Conservation (phyloP, 2,797 vertebrate species). For the Sebastolobus altivelis region DNA sequence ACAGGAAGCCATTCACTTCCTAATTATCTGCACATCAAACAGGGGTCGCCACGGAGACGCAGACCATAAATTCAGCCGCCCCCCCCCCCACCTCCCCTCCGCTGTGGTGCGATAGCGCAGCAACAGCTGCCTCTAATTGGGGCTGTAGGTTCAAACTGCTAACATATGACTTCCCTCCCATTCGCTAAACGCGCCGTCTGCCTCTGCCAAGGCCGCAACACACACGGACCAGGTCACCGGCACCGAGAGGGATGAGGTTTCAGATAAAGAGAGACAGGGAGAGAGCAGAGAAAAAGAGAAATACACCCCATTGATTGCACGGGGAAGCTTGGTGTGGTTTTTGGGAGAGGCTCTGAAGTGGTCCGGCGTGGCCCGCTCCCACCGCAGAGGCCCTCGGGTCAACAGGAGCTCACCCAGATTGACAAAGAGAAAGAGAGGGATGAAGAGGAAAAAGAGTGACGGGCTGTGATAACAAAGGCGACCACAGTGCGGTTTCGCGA, state of each 20-base stretch:
- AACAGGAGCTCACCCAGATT: constrained; percentile 74
- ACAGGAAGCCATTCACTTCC: constrained; percentile 93
- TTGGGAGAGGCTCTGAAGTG: constrained; percentile 72
- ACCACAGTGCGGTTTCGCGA: constrained; percentile 66
- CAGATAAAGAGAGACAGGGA: constrained; percentile 59
- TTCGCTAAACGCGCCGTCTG: constrained; percentile 67
- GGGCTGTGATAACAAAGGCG: constrained; percentile 73
- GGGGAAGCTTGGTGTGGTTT: constrained; percentile 68
- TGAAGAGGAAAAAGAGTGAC: constrained; percentile 65
- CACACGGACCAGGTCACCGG: constrained; percentile 64
- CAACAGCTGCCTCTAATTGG: constrained; percentile 94
- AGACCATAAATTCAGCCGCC: constrained; percentile 90
- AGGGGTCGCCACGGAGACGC: constrained; percentile 85
- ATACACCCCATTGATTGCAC: constrained; percentile 54
- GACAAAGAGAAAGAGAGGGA: constrained; percentile 71
- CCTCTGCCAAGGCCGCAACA: constrained; percentile 68
- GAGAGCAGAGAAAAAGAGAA: constrained; percentile 61
- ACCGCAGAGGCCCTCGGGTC: constrained; percentile 68
- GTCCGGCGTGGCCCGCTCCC: constrained; percentile 62
- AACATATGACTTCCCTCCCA: constrained; percentile 84
- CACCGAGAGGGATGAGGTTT: constrained; percentile 68
- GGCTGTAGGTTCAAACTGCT: constrained; percentile 89
- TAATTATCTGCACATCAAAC: constrained; percentile 95
- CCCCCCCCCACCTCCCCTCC: constrained; percentile 59
- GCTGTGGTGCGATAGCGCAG: constrained; percentile 84